Evolutionary conservation across 2,113 vertebrate species (phyloP).

Genomic region (Ornithorhynchus anatinus): DNA sequence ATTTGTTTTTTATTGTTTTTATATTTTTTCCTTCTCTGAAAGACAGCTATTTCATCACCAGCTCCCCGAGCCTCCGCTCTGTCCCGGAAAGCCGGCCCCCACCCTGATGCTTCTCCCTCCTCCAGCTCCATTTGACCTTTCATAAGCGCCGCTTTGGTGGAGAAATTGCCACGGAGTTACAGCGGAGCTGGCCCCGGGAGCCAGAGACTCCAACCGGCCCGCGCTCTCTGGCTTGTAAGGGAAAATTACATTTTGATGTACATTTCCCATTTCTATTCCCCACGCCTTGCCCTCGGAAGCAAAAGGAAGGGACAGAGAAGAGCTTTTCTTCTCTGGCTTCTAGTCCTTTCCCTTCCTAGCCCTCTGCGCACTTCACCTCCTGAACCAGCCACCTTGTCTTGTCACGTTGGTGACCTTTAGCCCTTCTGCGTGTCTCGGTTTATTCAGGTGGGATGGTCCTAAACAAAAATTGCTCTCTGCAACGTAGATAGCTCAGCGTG

Average conservation of each 20-base stretch:
- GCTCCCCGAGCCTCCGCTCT: not conserved
- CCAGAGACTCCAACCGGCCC: not conserved
- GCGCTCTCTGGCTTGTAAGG: slow-evolving; percentile 35
- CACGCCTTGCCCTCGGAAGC: slow-evolving; percentile 23
- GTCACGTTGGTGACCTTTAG: no score
- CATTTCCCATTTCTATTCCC: slow-evolving; percentile 20
- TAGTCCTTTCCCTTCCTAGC: not conserved
- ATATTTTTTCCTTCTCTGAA: not conserved
- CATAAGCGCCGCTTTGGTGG: not conserved
- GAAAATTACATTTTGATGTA: slow-evolving; percentile 62
- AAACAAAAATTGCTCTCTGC: no score
- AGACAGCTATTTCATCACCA: no score
- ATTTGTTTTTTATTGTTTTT: no score
- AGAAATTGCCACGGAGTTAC: slow-evolving; percentile 18
- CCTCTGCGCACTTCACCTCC: not conserved
- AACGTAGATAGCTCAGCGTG: no score
- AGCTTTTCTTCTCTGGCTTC: not conserved
- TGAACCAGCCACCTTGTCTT: not conserved
- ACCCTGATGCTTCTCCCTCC: not conserved
- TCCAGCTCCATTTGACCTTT: slow-evolving; percentile 56
- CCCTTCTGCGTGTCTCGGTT: no score
- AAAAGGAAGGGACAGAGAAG: slow-evolving; percentile 34
- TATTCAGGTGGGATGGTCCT: no score
- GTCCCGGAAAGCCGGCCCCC: slow-evolving; percentile 13
- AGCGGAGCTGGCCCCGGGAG: slow-evolving; percentile 12